A percentile compares a stretch with the other conserved stretches of the same genome.
Conservation (phyloP, 2,797 vertebrate species). For the Setipinna tenuifilis region DNA sequence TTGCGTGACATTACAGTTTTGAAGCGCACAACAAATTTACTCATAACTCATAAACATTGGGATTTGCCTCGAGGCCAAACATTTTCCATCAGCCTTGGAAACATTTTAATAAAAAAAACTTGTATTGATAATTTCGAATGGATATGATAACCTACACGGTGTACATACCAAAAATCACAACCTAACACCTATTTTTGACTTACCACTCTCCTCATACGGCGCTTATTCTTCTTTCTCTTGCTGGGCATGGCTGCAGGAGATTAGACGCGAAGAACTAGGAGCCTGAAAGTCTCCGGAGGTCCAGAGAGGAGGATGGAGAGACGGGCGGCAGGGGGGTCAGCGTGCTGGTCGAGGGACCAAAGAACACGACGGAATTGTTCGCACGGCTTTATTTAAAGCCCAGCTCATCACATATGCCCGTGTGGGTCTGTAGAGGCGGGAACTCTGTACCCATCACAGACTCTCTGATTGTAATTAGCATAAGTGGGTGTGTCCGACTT, state of each 20-base stretch:
- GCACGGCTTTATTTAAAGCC: slow-evolving; percentile 9
- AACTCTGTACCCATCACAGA: slow-evolving; percentile 16
- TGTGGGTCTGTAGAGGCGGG: neutral
- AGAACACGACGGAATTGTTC: neutral
- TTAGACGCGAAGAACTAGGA: neutral
- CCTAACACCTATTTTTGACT: slow-evolving; percentile 44
- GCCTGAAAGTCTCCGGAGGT: neutral
- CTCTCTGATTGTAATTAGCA: slow-evolving; percentile 11
- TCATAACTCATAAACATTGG: too few relatives aligned
- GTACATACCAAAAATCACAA: neutral
- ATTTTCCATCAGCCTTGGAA: too few relatives aligned
- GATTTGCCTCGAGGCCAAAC: too few relatives aligned
- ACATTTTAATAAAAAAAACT: too few relatives aligned
- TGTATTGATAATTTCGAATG: neutral
- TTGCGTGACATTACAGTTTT: too few relatives aligned
- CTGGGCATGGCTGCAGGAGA: slow-evolving; percentile 70
- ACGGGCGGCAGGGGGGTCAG: neutral
- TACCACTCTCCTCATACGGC: slow-evolving; percentile 74
- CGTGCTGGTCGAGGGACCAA: neutral
- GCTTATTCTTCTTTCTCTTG: slow-evolving; percentile 79
- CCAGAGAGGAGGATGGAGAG: neutral
- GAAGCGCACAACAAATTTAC: too few relatives aligned
- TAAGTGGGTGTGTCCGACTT: neutral
- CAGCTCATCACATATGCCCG: slow-evolving; percentile 7
- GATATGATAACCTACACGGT: neutral